These are phyloP conservation scores for Noctua janthe DNA, from an alignment of 2,888 invertebrate species.

Conservation along the genomic window DNA sequence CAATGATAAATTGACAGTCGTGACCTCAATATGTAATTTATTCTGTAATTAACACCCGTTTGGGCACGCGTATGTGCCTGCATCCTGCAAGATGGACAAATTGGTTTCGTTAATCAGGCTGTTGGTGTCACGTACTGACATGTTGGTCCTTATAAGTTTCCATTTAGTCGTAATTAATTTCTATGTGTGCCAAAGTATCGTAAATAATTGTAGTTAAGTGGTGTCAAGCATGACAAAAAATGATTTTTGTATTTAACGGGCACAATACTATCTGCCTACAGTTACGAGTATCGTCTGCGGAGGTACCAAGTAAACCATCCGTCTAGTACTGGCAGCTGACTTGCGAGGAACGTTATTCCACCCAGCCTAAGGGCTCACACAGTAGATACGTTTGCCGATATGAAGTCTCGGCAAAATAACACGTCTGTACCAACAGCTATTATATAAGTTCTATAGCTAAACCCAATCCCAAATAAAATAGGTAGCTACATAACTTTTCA, in stretches of 20 bases:
- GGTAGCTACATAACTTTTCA: not conserved
- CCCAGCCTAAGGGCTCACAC: not conserved
- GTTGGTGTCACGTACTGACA: constrained; percentile 60
- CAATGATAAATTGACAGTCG: constrained; percentile 33
- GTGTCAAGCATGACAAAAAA: constrained; percentile 7
- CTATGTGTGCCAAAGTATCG: not conserved
- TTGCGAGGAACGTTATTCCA: not conserved
- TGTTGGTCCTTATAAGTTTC: constrained; percentile 1
- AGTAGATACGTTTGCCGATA: not conserved
- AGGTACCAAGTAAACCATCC: not conserved
- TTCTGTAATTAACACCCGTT: constrained; percentile 41
- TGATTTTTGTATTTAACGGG: constrained; percentile 4
- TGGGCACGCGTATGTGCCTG: constrained; percentile 51
- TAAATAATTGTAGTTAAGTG: not conserved
- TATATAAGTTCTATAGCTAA: not conserved
- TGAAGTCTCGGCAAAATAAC: not conserved
- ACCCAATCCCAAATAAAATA: not conserved
- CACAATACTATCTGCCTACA: not conserved
- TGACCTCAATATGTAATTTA: constrained; percentile 28
- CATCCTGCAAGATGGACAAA: constrained; percentile 57
- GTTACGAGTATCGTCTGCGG: not conserved
- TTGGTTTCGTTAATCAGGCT: constrained; percentile 64
- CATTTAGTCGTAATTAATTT: not conserved
- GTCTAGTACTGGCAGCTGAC: not conserved
- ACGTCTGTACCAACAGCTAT: not conserved